These are phyloP conservation scores for Odontomachus brunneus DNA, from an alignment of 1,140 invertebrate species.

Conservation along the genomic window DNA sequence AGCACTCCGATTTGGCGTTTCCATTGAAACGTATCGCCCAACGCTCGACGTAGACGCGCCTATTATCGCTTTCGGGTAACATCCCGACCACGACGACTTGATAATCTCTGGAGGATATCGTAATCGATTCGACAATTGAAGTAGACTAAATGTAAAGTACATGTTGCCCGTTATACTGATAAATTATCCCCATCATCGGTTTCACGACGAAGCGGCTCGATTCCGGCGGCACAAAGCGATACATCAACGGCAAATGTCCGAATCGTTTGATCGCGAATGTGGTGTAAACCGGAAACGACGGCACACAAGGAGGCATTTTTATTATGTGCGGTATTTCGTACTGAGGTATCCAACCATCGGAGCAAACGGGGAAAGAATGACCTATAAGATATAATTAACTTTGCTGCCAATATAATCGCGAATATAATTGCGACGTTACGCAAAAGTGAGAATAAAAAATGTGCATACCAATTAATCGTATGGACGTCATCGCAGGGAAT, in stretches of 20 bases:
- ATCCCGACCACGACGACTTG: conserved; percentile 76
- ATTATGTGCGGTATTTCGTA: conserved; percentile 76
- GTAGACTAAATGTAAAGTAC: background rate
- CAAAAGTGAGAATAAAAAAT: background rate
- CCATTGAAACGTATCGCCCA: conserved; percentile 78
- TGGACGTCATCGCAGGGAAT: conserved; percentile 64
- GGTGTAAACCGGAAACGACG: conserved; percentile 71
- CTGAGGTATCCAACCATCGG: conserved; percentile 66
- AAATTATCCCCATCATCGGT: conserved; percentile 77
- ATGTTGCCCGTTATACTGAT: conserved; percentile 58
- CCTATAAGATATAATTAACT: conserved; percentile 67
- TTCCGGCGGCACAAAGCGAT: conserved; percentile 74
- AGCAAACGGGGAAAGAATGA: conserved; percentile 67
- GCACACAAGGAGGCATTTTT: conserved; percentile 77
- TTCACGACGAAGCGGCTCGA: conserved; percentile 75
- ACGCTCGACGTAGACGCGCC: conserved; percentile 75
- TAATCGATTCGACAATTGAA: background rate
- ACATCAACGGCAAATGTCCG: conserved; percentile 74
- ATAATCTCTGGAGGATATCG: conserved; percentile 62
- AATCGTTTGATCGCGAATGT: conserved; percentile 77
- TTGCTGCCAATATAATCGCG: background rate
- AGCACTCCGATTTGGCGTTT: conserved; percentile 67
- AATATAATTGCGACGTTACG: background rate
- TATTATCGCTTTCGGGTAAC: conserved; percentile 66
- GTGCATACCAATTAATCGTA: conserved; percentile 72